A percentile compares a stretch with the other conserved stretches of the same genome.
These are phyloP conservation scores for rat (Rattus norvegicus) DNA, from an alignment of 2,113 vertebrate genomes.

Conservation along the genomic window DNA sequence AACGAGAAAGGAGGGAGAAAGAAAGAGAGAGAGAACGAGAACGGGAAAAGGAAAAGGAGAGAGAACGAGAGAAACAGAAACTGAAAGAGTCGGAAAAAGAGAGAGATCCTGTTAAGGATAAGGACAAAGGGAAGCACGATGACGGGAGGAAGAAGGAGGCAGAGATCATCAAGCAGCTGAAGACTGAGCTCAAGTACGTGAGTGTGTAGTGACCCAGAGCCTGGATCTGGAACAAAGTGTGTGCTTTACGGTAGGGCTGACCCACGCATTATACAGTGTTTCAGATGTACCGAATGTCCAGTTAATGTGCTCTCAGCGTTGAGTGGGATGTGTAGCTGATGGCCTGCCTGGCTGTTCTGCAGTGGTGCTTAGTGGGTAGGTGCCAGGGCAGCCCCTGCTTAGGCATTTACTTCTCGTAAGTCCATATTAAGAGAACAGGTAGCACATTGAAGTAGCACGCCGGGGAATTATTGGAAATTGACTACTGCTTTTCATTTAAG, in stretches of 20 bases:
- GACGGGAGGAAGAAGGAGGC: constrained; percentile 91
- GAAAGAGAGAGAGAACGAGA: constrained; percentile 88
- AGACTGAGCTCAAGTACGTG: constrained; percentile 95
- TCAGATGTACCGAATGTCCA: background rate
- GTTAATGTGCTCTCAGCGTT: background rate
- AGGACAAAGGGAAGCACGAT: constrained; percentile 91
- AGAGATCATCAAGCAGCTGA: constrained; percentile 95
- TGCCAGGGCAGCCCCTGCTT: background rate
- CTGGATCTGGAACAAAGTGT: background rate
- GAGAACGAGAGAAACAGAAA: constrained; percentile 89
- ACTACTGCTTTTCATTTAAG: constrained; percentile 1
- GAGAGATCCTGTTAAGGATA: constrained; percentile 88
- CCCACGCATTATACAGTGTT: background rate
- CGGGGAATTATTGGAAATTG: background rate
- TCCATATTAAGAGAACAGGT: background rate
- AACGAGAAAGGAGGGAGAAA: constrained; percentile 89
- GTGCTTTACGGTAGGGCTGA: background rate
- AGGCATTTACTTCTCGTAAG: background rate
- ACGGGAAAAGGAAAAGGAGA: constrained; percentile 90
- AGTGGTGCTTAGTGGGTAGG: background rate
- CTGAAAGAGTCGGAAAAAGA: constrained; percentile 87
- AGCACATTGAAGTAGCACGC: background rate
- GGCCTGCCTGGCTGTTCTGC: background rate
- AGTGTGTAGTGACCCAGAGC: background rate
- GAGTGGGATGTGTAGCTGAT: background rate